These are phyloP conservation scores for Notarius lentiginosus DNA, from an alignment of 2,113 vertebrate species.

Conservation along the genomic window DNA sequence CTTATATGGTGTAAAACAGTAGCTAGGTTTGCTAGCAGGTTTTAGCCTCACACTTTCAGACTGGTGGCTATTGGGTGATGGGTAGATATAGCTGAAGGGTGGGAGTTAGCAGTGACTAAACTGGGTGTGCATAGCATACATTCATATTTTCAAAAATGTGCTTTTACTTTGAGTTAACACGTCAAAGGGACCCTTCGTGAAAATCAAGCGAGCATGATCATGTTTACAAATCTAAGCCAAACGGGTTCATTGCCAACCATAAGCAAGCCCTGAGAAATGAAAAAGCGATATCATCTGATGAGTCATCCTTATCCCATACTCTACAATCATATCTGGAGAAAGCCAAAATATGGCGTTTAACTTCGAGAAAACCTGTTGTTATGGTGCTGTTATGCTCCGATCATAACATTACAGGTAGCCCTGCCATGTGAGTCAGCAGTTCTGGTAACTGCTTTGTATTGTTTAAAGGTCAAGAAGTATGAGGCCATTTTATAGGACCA, in stretches of 20 bases:
- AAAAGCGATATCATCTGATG: neutral
- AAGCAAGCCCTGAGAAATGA: neutral
- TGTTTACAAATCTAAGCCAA: neutral
- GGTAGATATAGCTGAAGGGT: neutral
- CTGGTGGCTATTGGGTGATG: neutral
- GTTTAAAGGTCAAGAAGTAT: slow-evolving; percentile 5
- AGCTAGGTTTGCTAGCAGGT: neutral
- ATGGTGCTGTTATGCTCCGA: neutral
- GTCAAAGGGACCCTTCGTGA: neutral
- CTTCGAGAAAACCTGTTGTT: neutral
- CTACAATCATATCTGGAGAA: neutral
- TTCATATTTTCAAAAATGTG: neutral
- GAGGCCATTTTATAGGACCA: neutral
- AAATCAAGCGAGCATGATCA: neutral
- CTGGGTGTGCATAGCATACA: neutral
- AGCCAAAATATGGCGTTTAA: neutral
- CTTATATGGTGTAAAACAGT: neutral
- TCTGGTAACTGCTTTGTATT: neutral
- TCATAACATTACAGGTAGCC: neutral
- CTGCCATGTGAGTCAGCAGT: neutral
- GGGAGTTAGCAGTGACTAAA: neutral
- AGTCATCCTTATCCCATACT: neutral
- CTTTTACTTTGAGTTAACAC: neutral
- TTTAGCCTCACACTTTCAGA: neutral
- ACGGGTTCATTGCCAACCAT: neutral